phyloP scores from a whole-genome alignment of 2,113 vertebrate species.

The Planiliza haematocheilus region DNA sequence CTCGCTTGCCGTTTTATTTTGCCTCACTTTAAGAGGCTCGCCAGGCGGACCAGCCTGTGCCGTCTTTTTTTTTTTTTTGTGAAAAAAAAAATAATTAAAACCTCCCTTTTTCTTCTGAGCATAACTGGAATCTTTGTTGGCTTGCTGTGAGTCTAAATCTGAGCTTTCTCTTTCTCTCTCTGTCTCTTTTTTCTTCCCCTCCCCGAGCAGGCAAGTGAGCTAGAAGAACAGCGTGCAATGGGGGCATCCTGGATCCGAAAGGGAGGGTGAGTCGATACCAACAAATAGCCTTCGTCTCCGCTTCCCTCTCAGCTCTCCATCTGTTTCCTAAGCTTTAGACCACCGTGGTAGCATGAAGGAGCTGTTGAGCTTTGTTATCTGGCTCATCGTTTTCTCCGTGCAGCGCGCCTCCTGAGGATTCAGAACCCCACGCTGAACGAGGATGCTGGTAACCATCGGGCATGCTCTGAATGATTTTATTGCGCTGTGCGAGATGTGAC shows the following conservation, averaged over 20 bases:
- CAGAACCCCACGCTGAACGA: neutral
- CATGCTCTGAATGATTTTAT: conserved; percentile 31
- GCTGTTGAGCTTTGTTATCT: conserved; percentile 53
- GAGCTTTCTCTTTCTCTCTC: conserved; percentile 60
- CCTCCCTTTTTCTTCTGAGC: neutral
- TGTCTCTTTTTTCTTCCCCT: conserved; percentile 48
- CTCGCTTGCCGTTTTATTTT: conserved; percentile 32
- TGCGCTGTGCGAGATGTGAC: conserved; percentile 31
- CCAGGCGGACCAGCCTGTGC: conserved; percentile 1
- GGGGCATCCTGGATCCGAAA: conserved; percentile 61
- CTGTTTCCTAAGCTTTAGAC: conserved; percentile 67
- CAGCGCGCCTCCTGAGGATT: conserved; percentile 29
- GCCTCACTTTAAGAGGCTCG: conserved; percentile 19
- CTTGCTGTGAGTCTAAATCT: conserved; percentile 67
- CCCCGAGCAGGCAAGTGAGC: conserved; percentile 67
- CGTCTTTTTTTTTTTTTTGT: neutral
- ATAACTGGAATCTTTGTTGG: conserved; percentile 28
- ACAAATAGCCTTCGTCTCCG: conserved; percentile 53
- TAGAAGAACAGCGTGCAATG: conserved; percentile 32
- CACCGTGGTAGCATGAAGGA: conserved; percentile 62
- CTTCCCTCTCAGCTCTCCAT: conserved; percentile 66
- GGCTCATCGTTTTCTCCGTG: conserved; percentile 33
- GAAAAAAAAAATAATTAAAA: neutral
- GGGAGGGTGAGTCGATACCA: conserved; percentile 74
- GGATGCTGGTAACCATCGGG: conserved; percentile 8